Base-by-base conservation (phyloP, 2,888 invertebrate genomes). In the Endotricha flammealis region DNA sequence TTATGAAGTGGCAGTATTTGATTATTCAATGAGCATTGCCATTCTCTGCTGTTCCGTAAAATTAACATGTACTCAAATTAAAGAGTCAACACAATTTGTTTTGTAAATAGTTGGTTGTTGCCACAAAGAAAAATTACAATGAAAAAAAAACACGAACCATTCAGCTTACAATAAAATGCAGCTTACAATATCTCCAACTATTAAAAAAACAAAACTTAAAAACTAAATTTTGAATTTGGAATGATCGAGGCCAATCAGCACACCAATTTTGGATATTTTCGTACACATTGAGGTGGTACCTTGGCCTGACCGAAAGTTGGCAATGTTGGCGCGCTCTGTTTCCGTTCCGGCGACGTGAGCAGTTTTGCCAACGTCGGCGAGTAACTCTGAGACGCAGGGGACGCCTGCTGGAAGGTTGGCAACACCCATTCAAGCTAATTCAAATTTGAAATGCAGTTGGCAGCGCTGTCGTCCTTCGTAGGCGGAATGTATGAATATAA, bases 321-420 rank as follows among this genome's bases (percentile, higher is more conserved):
- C 73, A 83, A 75, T 66, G 80, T 59, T 52, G 78, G 63, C 56
- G 77, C 65, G 64, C 68, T 71, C 75, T 79, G 80, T 69, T 72
- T 78, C 69, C 82, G 65, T 69, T 88, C 88, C 59, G 88, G 88
- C 41, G 93, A 93, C 48, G 94, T 94, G 58, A 94, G 88, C 53
- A 94, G 88, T 76, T 93, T 89, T 50, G 94, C 94, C 74, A 94
- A 88, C 56, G 94, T 94, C 48, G 94, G 94, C 58, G 94, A 93
- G 82, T 91, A 93, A 57, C 91, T 90, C 79, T 86, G 85, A 53
- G 91, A 88, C 53, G 79, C 74, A 63, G 80, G 75, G 58, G 81
- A 66, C 68, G 89, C 88, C 77, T 77, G 82, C 85, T 85, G 85
- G 61, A 85, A 85, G 64, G 74, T 77, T 82, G 83, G 82, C 85